These are phyloP conservation scores for Heteromurus nitidus DNA, from an alignment of 2,888 invertebrate genomes.

Conservation along the genomic window DNA sequence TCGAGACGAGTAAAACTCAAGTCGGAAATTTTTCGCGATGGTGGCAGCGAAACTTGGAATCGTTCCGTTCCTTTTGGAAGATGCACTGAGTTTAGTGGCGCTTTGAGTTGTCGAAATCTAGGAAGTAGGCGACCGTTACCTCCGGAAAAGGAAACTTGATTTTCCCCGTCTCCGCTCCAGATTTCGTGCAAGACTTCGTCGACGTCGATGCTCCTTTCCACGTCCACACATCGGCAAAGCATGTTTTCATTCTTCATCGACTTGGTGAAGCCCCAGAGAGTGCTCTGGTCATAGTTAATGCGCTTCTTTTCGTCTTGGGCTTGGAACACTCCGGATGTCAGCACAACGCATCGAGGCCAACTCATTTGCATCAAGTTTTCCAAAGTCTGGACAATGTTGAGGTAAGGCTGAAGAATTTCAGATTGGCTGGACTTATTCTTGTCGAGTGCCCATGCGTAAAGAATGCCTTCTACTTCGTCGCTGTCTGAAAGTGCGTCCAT, in stretches of 20 bases:
- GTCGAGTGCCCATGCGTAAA: slow-evolving; percentile 26
- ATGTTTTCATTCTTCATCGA: slow-evolving; percentile 34
- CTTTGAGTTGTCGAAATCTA: not conserved
- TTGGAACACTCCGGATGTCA: slow-evolving; percentile 18
- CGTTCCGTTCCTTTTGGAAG: not conserved
- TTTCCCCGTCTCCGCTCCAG: slow-evolving; percentile 8
- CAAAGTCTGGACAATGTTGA: slow-evolving; percentile 19
- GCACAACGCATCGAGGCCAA: not conserved
- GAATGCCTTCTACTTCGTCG: not conserved
- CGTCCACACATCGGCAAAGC: not conserved
- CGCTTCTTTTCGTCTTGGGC: slow-evolving; percentile 14
- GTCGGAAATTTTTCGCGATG: slow-evolving; percentile 11
- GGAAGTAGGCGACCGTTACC: not conserved
- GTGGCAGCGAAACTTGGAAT: slow-evolving; percentile 5
- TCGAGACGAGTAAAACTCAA: slow-evolving; percentile 6
- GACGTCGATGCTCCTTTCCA: not conserved
- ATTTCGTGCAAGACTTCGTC: slow-evolving; percentile 32
- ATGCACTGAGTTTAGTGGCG: not conserved
- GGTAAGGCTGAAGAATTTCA: slow-evolving; percentile 31
- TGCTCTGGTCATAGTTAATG: slow-evolving; percentile 17
- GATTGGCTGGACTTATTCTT: no score
- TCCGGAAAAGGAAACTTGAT: not conserved
- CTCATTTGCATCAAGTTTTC: not conserved
- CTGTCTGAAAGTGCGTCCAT: no score
- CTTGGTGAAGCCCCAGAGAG: slow-evolving; percentile 45